A percentile compares a stretch with the other conserved stretches of the same genome.
These are phyloP conservation scores for Oscheius sp. DNA, from an alignment of 2,888 invertebrate genomes.

Conservation along the genomic window DNA sequence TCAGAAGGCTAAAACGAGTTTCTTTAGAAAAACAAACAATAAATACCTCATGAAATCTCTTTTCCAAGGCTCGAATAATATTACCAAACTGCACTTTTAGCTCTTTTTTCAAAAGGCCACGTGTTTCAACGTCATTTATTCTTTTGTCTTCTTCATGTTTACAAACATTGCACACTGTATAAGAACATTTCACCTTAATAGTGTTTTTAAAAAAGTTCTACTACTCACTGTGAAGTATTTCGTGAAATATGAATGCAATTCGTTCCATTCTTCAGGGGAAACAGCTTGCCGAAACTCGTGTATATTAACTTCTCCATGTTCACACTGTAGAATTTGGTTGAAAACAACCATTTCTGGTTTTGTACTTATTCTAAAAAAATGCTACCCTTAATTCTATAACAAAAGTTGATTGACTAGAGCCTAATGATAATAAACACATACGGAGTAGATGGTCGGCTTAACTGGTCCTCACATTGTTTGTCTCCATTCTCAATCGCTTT, in stretches of 20 bases:
- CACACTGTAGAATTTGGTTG: conserved; percentile 45
- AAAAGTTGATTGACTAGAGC: not conserved
- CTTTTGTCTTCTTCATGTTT: conserved; percentile 15
- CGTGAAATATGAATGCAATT: conserved; percentile 37
- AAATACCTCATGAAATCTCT: not conserved
- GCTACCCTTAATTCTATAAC: not conserved
- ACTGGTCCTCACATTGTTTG: not conserved
- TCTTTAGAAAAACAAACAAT: not conserved
- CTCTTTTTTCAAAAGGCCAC: not conserved
- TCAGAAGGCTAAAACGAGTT: not conserved
- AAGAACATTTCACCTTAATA: conserved; percentile 30
- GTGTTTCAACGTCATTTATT: not conserved
- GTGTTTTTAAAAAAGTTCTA: too few relatives aligned
- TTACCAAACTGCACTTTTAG: not conserved
- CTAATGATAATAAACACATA: not conserved
- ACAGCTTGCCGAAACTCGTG: conserved; percentile 49
- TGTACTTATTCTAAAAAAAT: not conserved
- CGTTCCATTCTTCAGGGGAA: conserved; percentile 57
- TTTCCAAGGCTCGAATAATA: not conserved
- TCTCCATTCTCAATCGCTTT: not conserved
- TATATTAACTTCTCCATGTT: conserved; percentile 46
- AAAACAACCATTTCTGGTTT: conserved; percentile 34
- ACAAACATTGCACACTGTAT: conserved; percentile 34
- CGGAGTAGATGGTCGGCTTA: not conserved
- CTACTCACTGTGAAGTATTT: conserved; percentile 30